Conservation (phyloP, 2,888 invertebrate genomes). For the Apantesis nais region DNA sequence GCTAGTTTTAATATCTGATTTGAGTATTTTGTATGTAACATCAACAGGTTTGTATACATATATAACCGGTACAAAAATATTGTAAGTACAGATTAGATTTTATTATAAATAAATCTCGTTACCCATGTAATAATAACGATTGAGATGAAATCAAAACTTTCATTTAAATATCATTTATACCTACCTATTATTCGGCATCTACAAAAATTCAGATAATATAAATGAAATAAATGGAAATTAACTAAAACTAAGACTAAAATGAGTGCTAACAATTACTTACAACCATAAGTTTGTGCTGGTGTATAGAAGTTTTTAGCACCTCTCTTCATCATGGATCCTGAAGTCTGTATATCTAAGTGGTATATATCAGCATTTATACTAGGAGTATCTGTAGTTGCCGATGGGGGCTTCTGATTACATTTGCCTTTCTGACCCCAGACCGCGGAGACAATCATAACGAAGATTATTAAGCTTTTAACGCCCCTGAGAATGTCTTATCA, state of each 20-base stretch:
- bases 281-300: constrained; percentile 74
- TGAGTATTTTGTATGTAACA: too few relatives aligned
- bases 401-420: constrained; percentile 72
- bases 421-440: constrained; percentile 52
- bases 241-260: background rate
- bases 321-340: constrained; percentile 38
- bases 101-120: too few relatives aligned
- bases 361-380: constrained; percentile 63
- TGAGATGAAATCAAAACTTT: background rate
- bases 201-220: background rate
- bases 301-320: constrained; percentile 56
- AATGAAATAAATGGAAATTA: background rate
- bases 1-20: too few relatives aligned
- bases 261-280: constrained; percentile 55
- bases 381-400: constrained; percentile 57
- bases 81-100: too few relatives aligned
- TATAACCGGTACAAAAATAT: too few relatives aligned
- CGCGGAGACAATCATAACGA: constrained; percentile 35
- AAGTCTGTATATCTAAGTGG: constrained; percentile 60
- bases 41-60: too few relatives aligned
- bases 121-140: background rate
- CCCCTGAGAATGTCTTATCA: constrained; percentile 52
- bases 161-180: background rate
- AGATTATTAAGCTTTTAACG: constrained; percentile 35
- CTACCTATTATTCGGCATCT: background rate